Percentiles rank a stretch among this genome's conserved stretches.
Evolutionary conservation across 2,797 vertebrate genomes (phyloP).

Genomic region (Girardinus metallicus): DNA sequence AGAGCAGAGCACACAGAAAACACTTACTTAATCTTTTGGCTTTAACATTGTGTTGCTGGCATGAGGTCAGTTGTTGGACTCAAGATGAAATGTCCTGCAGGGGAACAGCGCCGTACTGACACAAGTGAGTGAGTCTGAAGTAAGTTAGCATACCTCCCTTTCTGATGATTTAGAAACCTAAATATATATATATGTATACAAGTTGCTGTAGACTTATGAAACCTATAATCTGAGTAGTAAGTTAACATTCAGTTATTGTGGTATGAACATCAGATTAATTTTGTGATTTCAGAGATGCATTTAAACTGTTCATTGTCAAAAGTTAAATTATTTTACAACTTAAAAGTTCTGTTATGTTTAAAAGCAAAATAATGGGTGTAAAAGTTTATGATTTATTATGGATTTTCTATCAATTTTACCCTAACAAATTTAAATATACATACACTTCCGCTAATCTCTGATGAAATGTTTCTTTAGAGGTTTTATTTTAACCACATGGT

Average conservation of each 20-base stretch:
- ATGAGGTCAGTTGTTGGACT: conserved; percentile 55
- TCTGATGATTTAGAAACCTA: conserved; percentile 37
- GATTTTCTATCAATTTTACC: background rate
- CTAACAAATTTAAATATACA: background rate
- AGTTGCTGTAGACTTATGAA: conserved; percentile 23
- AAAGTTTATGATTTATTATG: background rate
- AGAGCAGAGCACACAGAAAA: conserved; percentile 54
- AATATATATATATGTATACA: conserved; percentile 33
- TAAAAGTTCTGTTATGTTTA: background rate
- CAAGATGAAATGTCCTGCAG: conserved; percentile 52
- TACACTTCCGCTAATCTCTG: background rate
- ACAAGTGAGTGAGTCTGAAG: conserved; percentile 15
- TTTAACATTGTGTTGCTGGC: conserved; percentile 58
- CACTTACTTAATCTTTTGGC: conserved; percentile 61
- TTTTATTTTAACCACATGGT: background rate
- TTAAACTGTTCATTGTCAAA: background rate
- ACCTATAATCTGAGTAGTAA: background rate
- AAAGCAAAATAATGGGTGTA: background rate
- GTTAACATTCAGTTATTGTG: background rate
- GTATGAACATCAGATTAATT: background rate
- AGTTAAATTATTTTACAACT: background rate
- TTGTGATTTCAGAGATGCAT: background rate
- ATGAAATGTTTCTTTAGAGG: background rate
- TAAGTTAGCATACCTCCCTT: conserved; percentile 3
- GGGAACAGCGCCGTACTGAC: conserved; percentile 31